Base-by-base conservation (phyloP, 2,888 invertebrate species). In the Zaprionus obscuricornis region DNA sequence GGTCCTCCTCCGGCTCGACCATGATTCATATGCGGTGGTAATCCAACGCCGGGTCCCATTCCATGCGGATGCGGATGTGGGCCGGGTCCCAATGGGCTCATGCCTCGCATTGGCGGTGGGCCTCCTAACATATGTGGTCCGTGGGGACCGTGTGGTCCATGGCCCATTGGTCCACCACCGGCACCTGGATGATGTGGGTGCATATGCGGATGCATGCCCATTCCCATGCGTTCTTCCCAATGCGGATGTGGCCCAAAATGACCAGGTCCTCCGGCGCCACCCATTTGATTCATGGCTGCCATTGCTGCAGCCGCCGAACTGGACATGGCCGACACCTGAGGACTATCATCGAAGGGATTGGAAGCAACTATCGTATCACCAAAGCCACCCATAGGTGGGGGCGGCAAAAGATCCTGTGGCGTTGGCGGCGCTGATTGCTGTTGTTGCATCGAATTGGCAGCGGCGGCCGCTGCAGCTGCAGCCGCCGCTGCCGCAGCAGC, bases 321-420 rank as follows among this genome's bases (percentile, higher is more conserved):
- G 6, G 88, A 86, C 67, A 87, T 88, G 42, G 92, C 93, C 40
- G 89, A 89, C n/a, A 96, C 96, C 66, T 89, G 89, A 49, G 89
- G 89, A 47, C 96, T 95, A 89, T 98, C 97, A 91, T 98, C 97
- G 90, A 98, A 98, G 27, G 97, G 97, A 91, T 98, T 98, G 66
- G 96, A 97, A 55, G 97, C 97, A 63, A 97, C 95, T 87, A 98
- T 96, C 58, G 97, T 97, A 88, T 97, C 97, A 26, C 97, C 97
- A 90, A 96, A 97, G 73, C 96, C 96, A 36, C 96, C 94, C 85
- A 96, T 92, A 1, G 94, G 93, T 17, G 97, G 97, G 34, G 97
- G 97, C 77, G 96, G 92, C 46, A 89, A 81, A 66, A 97, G 91
- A 87, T 96, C 94, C 90, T 96, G 94, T 83, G 94, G 95, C 86